These are phyloP conservation scores for Macropodus opercularis DNA, from an alignment of 2,797 vertebrate species.

Conservation along the genomic window DNA sequence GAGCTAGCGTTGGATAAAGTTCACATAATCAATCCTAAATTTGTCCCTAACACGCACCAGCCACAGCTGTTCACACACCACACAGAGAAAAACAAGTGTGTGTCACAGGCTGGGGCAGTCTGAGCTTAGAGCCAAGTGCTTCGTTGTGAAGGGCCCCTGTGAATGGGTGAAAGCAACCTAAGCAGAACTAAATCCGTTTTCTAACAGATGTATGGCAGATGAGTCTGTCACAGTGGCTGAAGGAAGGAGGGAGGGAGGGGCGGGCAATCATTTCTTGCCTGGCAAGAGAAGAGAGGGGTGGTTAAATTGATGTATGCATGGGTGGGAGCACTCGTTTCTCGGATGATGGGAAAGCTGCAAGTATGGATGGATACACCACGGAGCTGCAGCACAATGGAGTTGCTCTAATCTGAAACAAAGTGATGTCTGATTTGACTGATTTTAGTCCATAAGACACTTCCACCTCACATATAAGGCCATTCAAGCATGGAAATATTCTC, in stretches of 20 bases:
- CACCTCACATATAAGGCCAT: no score
- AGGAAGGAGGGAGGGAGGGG: constrained; percentile 27
- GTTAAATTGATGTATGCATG: constrained; percentile 21
- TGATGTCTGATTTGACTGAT: not conserved
- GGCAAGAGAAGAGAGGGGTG: constrained; percentile 21
- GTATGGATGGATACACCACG: constrained; percentile 6
- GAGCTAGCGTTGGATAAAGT: constrained; percentile 46
- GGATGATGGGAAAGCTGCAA: no score
- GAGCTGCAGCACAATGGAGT: not conserved
- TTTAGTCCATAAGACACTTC: not conserved
- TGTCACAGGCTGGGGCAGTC: constrained; percentile 47
- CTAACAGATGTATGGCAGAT: constrained; percentile 73
- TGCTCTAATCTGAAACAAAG: not conserved
- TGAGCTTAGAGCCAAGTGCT: constrained; percentile 55
- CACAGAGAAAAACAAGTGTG: constrained; percentile 53
- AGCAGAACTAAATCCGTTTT: constrained; percentile 69
- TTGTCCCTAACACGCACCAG: constrained; percentile 33
- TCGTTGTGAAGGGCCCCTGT: constrained; percentile 41
- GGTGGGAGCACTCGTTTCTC: not conserved
- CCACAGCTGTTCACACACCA: constrained; percentile 60
- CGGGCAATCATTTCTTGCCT: constrained; percentile 26
- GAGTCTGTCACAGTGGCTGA: constrained; percentile 62
- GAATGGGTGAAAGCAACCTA: constrained; percentile 63
- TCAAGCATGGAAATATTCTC: no score
- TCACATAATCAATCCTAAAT: constrained; percentile 60